Base-by-base conservation (phyloP, 2,888 invertebrate species). In the Drosophila emarginata region DNA sequence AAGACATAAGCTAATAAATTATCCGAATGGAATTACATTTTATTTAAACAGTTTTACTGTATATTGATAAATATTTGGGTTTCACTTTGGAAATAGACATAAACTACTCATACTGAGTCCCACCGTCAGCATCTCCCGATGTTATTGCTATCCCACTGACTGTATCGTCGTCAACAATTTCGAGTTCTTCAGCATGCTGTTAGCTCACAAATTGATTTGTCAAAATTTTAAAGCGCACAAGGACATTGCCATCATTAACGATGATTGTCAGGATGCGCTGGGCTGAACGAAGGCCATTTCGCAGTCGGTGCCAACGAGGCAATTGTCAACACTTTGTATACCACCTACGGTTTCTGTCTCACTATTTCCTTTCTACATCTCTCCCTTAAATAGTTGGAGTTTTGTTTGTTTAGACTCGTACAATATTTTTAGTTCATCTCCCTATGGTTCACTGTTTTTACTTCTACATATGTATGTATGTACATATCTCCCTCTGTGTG, bases 41-140 rank as follows among this genome's bases (percentile, higher is more conserved):
- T 37, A n/a, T 37, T 36, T n/a, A 37, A 37, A 37, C 37, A 37
- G n/a, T 45, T 45, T 45, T 12, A 26, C 45, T 2, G 67, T 69
- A 45, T 87, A 88, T 88, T 90, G 78, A 74, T 85, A 89, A 89
- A 90, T 81, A 89, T 77, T 79, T 89, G 72, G 90, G 90, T 88
- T 89, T 83, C 14, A 39, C 39, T 37, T n/a, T n/a, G 69, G 76
- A 58, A 69, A 76, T 70, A 72, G 67, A 67, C 45, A 51, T 53
- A 66, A 77, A 78, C 84, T 84, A 77, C 85, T 67, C 71, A 66
- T 72, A 72, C 72, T 79, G 79, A 76, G 72, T 28, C 40, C 40
- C 68, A 61, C 64, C 45, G 61, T 54, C 4, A 7, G 39, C 15
- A n/a, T 32, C 14, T 36, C 50, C 45, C 21, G 63, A 63, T 59